These are phyloP conservation scores for Chrysochloris asiatica DNA, from an alignment of 2,113 vertebrate species.

Conservation along the genomic window DNA sequence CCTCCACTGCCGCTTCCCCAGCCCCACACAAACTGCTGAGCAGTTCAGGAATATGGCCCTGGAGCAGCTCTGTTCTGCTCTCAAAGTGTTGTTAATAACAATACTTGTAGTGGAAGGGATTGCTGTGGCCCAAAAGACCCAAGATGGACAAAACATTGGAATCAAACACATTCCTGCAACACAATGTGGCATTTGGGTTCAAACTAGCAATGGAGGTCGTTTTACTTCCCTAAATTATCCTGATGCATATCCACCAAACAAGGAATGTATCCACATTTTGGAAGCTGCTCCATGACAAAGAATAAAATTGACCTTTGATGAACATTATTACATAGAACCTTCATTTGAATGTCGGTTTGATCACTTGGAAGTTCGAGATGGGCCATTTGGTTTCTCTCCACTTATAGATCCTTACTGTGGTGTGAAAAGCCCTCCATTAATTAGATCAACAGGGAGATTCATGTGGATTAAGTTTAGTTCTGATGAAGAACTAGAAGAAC, in stretches of 20 bases:
- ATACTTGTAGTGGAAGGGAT: constrained; percentile 95
- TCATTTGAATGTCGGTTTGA: constrained; percentile 99
- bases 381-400: constrained; percentile 97
- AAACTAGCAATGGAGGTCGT: constrained; percentile 96
- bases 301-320: too few relatives aligned
- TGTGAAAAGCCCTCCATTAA: constrained; percentile 92
- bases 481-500: constrained; percentile 98
- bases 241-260: constrained; percentile 95
- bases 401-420: constrained; percentile 97
- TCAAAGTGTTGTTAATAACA: constrained; percentile 92
- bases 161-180: constrained; percentile 87
- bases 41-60: constrained; percentile 79
- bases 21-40: background rate
- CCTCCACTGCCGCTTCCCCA: background rate
- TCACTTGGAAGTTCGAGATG: constrained; percentile 97
- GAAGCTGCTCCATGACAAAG: too few relatives aligned
- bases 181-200: constrained; percentile 95
- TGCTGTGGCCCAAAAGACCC: constrained; percentile 95
- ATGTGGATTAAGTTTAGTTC: constrained; percentile 99
- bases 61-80: constrained; percentile 80
- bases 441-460: constrained; percentile 97
- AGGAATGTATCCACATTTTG: constrained; percentile 97
- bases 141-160: constrained; percentile 91
- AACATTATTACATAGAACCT: too few relatives aligned
- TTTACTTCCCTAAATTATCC: constrained; percentile 98